phyloP scores from a whole-genome alignment of 1,140 invertebrate species.

The Platyscapa corneri region DNA sequence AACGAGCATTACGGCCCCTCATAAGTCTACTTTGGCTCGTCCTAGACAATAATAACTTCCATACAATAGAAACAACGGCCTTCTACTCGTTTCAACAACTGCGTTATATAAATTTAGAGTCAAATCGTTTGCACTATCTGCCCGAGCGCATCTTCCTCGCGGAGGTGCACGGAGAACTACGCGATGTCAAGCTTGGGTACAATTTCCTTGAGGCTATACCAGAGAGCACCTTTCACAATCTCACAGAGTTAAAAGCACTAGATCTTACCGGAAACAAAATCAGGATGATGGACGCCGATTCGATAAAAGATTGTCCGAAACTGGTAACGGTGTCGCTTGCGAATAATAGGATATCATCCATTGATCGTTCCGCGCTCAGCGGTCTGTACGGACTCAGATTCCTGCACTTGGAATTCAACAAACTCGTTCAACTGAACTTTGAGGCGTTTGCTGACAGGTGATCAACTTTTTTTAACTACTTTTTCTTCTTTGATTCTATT shows the following conservation, averaged over 20 bases:
- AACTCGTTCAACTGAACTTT: slow-evolving; percentile 65
- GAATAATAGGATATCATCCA: slow-evolving; percentile 78
- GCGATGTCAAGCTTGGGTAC: slow-evolving; percentile 82
- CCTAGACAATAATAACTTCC: slow-evolving; percentile 91
- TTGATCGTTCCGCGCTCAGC: slow-evolving; percentile 83
- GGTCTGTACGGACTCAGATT: slow-evolving; percentile 72
- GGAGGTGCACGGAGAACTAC: slow-evolving; percentile 82
- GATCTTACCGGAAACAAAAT: slow-evolving; percentile 72
- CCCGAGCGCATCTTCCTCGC: slow-evolving; percentile 80
- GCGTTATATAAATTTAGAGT: slow-evolving; percentile 90
- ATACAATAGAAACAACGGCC: slow-evolving; percentile 78
- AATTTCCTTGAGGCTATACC: slow-evolving; percentile 83
- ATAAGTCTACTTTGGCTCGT: slow-evolving; percentile 87
- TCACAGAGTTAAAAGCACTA: slow-evolving; percentile 68
- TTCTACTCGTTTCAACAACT: slow-evolving; percentile 82
- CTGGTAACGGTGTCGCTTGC: slow-evolving; percentile 69
- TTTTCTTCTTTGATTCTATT: no score
- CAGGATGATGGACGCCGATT: slow-evolving; percentile 57
- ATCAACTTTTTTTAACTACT: no score
- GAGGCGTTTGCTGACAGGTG: slow-evolving; percentile 63
- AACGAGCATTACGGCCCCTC: slow-evolving; percentile 82
- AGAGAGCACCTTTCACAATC: slow-evolving; percentile 83
- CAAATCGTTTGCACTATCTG: slow-evolving; percentile 82
- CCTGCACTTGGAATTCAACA: slow-evolving; percentile 71
- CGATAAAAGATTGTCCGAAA: slow-evolving; percentile 68